Base-by-base conservation (phyloP, 2,113 vertebrate species). In the Chaetops frenatus region DNA sequence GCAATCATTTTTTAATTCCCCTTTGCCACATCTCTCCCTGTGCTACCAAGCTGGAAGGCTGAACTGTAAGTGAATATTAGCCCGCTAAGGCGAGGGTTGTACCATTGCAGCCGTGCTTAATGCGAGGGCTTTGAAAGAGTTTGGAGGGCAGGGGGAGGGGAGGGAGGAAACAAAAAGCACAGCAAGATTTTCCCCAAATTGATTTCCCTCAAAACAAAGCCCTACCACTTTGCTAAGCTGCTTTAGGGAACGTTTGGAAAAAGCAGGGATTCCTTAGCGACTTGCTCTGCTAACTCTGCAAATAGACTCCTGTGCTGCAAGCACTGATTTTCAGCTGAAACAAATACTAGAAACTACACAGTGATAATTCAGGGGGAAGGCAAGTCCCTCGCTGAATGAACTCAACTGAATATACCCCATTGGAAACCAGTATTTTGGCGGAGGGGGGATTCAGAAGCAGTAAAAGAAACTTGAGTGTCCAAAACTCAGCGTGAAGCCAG, bases 401-500 rank as follows among this genome's bases (percentile, higher is more conserved):
- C 36, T 65, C 42, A 21, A 33, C 62, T 36, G 50, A 92, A 91
- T 88, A 70, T 67, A 54, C 38, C 69, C 56, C 91, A 88, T 4
- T 76, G 57, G 83, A 93, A 95, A 95, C 69, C 51, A 47, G 88
- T 64, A 92, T 95, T 96, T 98, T 53, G 76, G 87, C 15, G 8
- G n/a, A 51, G 45, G 79, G 92, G 62, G 76, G 50, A 65, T 64
- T 88, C 84, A 93, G 88, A 96, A 78, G 87, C 95, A 90, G 93
- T 91, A 87, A 97, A 94, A 83, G 94, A 96, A 95, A 94, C 71
- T 85, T 62, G 94, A 98, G 96, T 82, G 95, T 96, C 95, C 97
- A 97, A 91, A 94, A 95, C 96, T 90, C 96, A 96, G 95, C 95
- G 27, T 96, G 95, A 95, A 95, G 97, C 95, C 86, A 88, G 96